phyloP scores from a whole-genome alignment of 2,888 invertebrate genomes.

The Synanthedon andrenaeformis region DNA sequence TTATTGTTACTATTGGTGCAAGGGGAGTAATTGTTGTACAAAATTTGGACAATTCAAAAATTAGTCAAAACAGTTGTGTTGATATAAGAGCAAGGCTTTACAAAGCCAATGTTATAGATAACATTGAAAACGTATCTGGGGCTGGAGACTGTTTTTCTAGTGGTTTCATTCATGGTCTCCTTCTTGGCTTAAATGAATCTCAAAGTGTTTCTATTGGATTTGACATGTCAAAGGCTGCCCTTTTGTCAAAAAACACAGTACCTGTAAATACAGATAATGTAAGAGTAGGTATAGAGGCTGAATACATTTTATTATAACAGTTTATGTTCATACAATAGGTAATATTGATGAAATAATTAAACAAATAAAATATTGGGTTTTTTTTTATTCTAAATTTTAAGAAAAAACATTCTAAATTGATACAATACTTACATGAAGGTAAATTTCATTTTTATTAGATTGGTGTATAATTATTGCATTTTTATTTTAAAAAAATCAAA shows the following conservation, averaged over 20 bases:
- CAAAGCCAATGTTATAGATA: slow-evolving; percentile 34
- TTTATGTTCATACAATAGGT: too few relatives aligned
- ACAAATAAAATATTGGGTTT: too few relatives aligned
- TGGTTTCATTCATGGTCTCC: slow-evolving; percentile 75
- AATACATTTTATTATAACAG: too few relatives aligned
- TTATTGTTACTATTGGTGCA: slow-evolving; percentile 74
- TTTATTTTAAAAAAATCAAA: too few relatives aligned
- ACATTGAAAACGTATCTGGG: slow-evolving; percentile 81
- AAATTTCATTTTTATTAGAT: too few relatives aligned
- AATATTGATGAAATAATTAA: too few relatives aligned
- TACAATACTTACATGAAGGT: too few relatives aligned
- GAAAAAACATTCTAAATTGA: too few relatives aligned
- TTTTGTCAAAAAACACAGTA: slow-evolving; percentile 72
- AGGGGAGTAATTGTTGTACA: slow-evolving; percentile 68
- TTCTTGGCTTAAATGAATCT: slow-evolving; percentile 66
- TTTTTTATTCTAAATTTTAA: too few relatives aligned
- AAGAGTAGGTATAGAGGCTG: too few relatives aligned
- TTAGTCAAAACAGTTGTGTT: slow-evolving; percentile 6
- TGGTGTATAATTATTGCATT: too few relatives aligned
- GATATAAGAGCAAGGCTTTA: slow-evolving; percentile 33
- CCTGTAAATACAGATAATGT: slow-evolving; percentile 31
- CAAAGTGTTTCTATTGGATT: slow-evolving; percentile 73
- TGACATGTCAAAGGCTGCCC: slow-evolving; percentile 71
- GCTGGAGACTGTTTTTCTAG: slow-evolving; percentile 84
- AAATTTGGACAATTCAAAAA: slow-evolving; percentile 16